Conservation (phyloP, 2,113 vertebrate genomes). For the Gallinago jamesoni region DNA sequence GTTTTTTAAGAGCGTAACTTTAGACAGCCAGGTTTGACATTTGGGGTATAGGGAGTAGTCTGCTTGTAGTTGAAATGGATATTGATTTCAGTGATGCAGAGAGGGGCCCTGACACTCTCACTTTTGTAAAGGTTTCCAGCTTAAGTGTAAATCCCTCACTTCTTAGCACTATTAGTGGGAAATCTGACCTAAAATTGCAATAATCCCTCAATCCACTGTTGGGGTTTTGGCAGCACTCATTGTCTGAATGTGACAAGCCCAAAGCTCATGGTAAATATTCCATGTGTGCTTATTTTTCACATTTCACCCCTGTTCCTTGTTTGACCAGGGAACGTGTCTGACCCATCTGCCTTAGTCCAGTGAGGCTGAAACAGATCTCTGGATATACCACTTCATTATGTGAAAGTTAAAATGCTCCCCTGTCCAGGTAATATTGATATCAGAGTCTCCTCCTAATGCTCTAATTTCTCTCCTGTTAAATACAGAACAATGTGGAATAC, state of each 20-base stretch:
- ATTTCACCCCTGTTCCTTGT: background rate
- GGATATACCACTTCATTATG: background rate
- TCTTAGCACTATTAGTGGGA: background rate
- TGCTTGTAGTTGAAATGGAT: background rate
- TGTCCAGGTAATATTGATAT: background rate
- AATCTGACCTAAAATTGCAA: background rate
- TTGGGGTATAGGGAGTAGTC: background rate
- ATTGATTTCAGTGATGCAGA: background rate
- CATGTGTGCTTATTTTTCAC: background rate
- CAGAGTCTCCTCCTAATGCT: background rate
- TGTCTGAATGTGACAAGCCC: background rate
- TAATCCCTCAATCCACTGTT: background rate
- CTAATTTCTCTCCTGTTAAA: background rate
- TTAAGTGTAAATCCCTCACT: background rate
- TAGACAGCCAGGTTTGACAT: background rate
- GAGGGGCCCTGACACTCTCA: background rate
- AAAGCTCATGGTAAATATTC: background rate
- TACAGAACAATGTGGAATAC: slow-evolving; percentile 86
- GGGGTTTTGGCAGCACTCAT: background rate
- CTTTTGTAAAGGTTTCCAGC: background rate
- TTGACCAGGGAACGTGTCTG: background rate
- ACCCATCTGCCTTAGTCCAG: background rate
- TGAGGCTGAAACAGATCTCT: background rate
- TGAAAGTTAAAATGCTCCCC: background rate
- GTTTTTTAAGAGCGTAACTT: background rate